phyloP scores from a whole-genome alignment of 2,888 invertebrate genomes.

The Anaspis maculata region DNA sequence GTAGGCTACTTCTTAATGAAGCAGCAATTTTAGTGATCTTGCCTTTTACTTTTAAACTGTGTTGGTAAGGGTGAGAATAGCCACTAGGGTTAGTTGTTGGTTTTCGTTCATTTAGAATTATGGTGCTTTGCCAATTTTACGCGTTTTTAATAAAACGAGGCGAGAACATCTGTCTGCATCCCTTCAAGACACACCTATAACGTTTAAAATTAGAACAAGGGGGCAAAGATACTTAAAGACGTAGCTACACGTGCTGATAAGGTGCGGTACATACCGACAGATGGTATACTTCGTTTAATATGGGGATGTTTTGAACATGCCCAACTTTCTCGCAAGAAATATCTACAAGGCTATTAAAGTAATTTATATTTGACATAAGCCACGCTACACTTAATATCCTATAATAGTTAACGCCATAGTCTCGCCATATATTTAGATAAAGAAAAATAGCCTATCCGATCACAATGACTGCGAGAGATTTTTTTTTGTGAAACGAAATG shows the following conservation, averaged over 20 bases:
- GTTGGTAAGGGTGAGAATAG: no score
- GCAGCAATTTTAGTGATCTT: no score
- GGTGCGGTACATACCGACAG: constrained; percentile 3
- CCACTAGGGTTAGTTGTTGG: no score
- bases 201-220: constrained; percentile 5
- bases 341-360: constrained; percentile 2
- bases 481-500: no score
- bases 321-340: neutral
- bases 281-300: neutral
- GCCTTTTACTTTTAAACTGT: no score
- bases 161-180: constrained; percentile 4
- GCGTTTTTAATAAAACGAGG: no score
- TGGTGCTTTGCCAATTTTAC: no score
- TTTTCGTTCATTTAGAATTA: no score
- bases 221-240: constrained; percentile 4
- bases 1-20: no score
- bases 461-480: no score
- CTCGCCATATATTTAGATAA: neutral
- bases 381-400: neutral
- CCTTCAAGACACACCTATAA: constrained; percentile 1
- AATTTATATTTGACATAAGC: constrained; percentile 2
- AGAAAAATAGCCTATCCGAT: no score
- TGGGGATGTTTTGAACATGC: neutral
- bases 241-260: constrained; percentile 6
- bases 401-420: no score